These are phyloP conservation scores for Nycteola revayana DNA, from an alignment of 2,888 invertebrate genomes.

Conservation along the genomic window DNA sequence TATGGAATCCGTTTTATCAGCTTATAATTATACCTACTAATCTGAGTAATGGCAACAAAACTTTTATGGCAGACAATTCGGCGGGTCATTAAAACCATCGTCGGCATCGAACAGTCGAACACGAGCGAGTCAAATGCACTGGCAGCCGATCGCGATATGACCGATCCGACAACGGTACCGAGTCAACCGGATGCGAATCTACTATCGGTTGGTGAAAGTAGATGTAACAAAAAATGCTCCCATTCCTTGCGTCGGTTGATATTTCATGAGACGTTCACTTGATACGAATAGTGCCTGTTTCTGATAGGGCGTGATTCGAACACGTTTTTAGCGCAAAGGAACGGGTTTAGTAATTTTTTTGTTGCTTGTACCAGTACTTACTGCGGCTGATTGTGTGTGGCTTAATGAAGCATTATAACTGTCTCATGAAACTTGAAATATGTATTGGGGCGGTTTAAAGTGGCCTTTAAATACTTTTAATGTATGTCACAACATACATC, in stretches of 20 bases:
- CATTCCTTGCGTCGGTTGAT: slow-evolving; percentile 74
- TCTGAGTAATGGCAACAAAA: slow-evolving; percentile 1
- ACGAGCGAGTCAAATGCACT: slow-evolving; percentile 40
- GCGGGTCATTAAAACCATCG: slow-evolving; percentile 15
- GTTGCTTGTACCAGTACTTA: no score
- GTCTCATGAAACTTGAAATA: no score
- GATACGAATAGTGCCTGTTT: slow-evolving; percentile 38
- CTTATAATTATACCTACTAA: no score
- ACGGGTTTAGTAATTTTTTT: slow-evolving; percentile 6
- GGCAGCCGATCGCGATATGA: slow-evolving; percentile 53
- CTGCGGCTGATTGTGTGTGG: no score
- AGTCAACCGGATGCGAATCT: slow-evolving; percentile 72
- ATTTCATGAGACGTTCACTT: slow-evolving; percentile 78
- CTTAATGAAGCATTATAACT: no score
- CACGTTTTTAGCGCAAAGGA: slow-evolving; percentile 17
- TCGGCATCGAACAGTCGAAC: slow-evolving; percentile 20
- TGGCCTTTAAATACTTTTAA: no score
- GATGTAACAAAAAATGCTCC: slow-evolving; percentile 80
- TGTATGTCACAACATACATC: no score
- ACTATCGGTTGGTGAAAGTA: slow-evolving; percentile 78
- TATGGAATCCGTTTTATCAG: no score
- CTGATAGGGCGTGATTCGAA: slow-evolving; percentile 25
- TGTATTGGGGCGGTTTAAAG: no score
- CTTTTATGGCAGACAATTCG: slow-evolving; percentile 5
- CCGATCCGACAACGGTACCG: slow-evolving; percentile 64